Base-by-base conservation (phyloP, 1,140 invertebrate species). In the Bombus superbus region DNA sequence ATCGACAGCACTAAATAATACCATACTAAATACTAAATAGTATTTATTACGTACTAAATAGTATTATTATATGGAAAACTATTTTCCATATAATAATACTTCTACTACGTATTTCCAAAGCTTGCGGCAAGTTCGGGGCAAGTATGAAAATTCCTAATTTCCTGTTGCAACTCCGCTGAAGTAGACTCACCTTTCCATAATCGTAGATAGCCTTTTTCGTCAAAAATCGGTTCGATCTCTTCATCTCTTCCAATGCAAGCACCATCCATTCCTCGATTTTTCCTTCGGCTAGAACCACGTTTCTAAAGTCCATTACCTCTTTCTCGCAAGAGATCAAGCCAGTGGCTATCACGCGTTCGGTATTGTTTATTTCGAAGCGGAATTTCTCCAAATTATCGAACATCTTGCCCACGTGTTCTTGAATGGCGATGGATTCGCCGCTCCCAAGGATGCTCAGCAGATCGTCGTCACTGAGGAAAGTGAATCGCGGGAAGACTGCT, bases 321-420 rank as follows among this genome's bases (percentile, higher is more conserved):
- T 96, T 96, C 95, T 99, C 98, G 86, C 96, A 96, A 0, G 98
- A 99, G 83, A 98, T 97, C 96, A 99, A 97, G 66, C 97, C 98
- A 38, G 96, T 97, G 2, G 97, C 97, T 35, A 97, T 94, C 3
- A 96, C 96, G 66, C 96, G 95, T 78, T 97, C 96, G 9, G 96
- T 96, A 80, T 95, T 96, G 89, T 97, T 97, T 47, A 96, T 94
- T 53, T 94, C 95, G 83, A 98, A 95, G 77, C 96, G 96, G 80
- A 99, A 95, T 72, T 97, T 96, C 90, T 97, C 96, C 25, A 99
- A 97, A 93, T 99, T 98, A 93, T 99, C 98, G 95, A 98, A 99
- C 98, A 99, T 98, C 96, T 99, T 99, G 72, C 98, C 98, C 96
- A 99, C 98, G 92, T 99, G 98, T 92, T 98, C 97, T 94, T 99